These are phyloP conservation scores for Desmophyllum pertusum DNA, from an alignment of 92 coral and sea anemone species.

Conservation along the genomic window DNA sequence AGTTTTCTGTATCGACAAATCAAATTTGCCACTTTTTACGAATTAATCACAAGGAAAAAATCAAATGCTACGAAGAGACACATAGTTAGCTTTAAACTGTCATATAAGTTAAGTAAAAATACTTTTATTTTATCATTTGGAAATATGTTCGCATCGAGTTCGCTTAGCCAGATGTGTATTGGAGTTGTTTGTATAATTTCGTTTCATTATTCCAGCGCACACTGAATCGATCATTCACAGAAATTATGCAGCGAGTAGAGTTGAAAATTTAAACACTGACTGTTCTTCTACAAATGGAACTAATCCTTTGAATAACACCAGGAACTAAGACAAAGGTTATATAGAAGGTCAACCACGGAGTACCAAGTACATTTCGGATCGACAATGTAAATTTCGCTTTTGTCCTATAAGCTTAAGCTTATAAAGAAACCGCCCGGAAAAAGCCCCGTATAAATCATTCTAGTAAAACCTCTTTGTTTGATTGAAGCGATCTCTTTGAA, in stretches of 20 bases:
- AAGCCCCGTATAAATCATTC: neutral
- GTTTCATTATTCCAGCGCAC: neutral
- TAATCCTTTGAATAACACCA: too few species aligned
- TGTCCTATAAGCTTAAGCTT: too few species aligned
- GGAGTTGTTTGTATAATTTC: neutral
- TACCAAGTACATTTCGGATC: slow-evolving; percentile 24
- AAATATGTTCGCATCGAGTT: neutral
- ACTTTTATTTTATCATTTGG: neutral
- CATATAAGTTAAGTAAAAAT: neutral
- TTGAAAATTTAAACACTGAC: neutral
- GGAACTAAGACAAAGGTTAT: neutral
- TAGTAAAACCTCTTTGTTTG: neutral
- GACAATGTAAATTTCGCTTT: slow-evolving; percentile 34
- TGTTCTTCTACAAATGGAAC: neutral
- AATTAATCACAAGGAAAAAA: too few species aligned
- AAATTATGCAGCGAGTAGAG: neutral
- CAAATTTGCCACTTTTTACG: neutral
- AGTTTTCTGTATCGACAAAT: neutral
- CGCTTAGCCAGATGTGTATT: slow-evolving; percentile 9
- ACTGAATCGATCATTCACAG: neutral
- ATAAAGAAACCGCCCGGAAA: neutral
- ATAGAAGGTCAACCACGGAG: neutral
- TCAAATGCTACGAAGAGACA: neutral
- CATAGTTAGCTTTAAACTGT: neutral
- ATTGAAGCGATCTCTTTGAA: neutral